Evolutionary conservation across 1,140 invertebrate species (phyloP).

Genomic region (Medauroidea extradentata): DNA sequence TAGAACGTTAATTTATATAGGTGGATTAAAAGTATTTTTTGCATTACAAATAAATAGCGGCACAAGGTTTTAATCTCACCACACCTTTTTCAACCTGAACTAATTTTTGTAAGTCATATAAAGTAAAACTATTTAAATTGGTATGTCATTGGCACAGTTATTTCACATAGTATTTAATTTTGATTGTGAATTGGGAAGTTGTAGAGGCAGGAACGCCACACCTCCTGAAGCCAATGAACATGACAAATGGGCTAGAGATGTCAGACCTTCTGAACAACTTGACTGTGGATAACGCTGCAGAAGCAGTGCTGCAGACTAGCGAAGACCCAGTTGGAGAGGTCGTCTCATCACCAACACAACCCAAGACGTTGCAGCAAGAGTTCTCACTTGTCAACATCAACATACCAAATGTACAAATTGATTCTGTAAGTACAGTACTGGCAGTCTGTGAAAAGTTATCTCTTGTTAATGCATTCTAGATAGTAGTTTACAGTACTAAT

Average conservation of each 20-base stretch:
- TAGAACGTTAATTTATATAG: too few relatives aligned
- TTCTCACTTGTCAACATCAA: slow-evolving; percentile 83
- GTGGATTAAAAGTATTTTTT: too few relatives aligned
- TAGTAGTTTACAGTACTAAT: too few relatives aligned
- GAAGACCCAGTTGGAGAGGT: background rate
- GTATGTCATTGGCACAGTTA: too few relatives aligned
- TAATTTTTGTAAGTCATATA: too few relatives aligned
- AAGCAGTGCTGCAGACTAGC: background rate
- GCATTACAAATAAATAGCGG: too few relatives aligned
- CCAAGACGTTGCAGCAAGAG: slow-evolving; percentile 72
- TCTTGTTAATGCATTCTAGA: too few relatives aligned
- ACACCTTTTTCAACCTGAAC: too few relatives aligned
- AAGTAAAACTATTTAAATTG: too few relatives aligned
- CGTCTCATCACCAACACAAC: slow-evolving; percentile 25
- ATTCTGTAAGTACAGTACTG: slow-evolving; percentile 37
- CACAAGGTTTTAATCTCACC: too few relatives aligned
- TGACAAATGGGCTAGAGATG: background rate
- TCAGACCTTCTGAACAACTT: background rate
- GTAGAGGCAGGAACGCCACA: slow-evolving; percentile 1
- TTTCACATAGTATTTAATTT: too few relatives aligned
- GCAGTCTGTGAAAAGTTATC: too few relatives aligned
- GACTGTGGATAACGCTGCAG: background rate
- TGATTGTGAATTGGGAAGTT: background rate
- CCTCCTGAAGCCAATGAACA: background rate
- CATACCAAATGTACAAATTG: slow-evolving; percentile 77